phyloP scores from a whole-genome alignment of 2,888 invertebrate species.

The Zelleria hepariella region DNA sequence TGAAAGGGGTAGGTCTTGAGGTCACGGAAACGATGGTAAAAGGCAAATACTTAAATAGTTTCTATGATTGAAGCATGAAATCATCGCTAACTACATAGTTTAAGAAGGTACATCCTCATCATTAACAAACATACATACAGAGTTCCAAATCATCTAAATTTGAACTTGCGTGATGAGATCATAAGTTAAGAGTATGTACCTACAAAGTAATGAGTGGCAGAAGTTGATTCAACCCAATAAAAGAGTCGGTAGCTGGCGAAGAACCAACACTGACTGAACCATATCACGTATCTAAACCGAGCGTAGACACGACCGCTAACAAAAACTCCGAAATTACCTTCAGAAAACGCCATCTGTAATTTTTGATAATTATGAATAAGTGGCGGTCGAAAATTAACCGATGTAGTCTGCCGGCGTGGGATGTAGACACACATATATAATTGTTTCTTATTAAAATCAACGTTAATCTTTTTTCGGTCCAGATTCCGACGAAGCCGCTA shows the following conservation, averaged over 20 bases:
- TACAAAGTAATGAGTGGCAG: not conserved
- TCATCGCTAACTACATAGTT: not conserved
- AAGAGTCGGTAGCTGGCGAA: not conserved
- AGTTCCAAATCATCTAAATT: not conserved
- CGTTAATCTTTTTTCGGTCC: constrained; percentile 69
- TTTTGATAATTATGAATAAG: constrained; percentile 67
- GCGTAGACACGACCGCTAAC: constrained; percentile 21
- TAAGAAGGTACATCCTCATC: not conserved
- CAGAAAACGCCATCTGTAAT: constrained; percentile 59
- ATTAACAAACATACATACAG: not conserved
- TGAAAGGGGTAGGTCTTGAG: no score
- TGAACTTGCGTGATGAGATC: not conserved
- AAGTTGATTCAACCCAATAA: not conserved
- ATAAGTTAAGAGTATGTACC: not conserved
- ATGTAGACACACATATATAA: constrained; percentile 61
- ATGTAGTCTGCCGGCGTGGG: constrained; percentile 62
- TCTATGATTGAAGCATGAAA: not conserved
- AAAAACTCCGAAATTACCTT: constrained; percentile 51
- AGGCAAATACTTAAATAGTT: no score
- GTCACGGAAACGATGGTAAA: no score
- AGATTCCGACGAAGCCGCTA: constrained; percentile 58
- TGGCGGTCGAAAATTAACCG: constrained; percentile 48
- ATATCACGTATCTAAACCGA: constrained; percentile 13
- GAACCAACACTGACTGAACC: constrained; percentile 14
- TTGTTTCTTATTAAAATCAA: constrained; percentile 71